These are phyloP conservation scores for Drosophila navojoa DNA, from an alignment of 1,140 invertebrate genomes.

Conservation along the genomic window DNA sequence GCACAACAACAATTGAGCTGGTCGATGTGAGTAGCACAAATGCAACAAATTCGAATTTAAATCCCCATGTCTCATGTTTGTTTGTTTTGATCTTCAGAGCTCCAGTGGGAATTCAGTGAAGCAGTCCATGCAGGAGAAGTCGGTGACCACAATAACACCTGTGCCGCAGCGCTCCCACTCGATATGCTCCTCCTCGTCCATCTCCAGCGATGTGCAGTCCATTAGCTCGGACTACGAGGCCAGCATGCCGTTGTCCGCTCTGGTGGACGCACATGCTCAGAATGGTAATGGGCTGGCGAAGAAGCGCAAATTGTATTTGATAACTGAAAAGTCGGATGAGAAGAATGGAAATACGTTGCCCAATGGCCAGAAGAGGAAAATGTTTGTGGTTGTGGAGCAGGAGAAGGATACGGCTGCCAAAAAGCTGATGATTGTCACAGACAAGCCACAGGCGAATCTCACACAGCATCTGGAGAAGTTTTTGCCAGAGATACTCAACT, in stretches of 20 bases:
- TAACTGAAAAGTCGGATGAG: slow-evolving; percentile 70
- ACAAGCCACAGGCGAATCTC: slow-evolving; percentile 64
- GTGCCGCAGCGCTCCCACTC: slow-evolving; percentile 77
- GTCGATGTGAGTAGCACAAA: slow-evolving; percentile 53
- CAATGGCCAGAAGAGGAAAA: slow-evolving; percentile 73
- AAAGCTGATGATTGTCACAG: slow-evolving; percentile 74
- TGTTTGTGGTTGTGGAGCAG: slow-evolving; percentile 78
- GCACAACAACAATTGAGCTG: slow-evolving; percentile 62
- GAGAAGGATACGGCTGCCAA: slow-evolving; percentile 59
- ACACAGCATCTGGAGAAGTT: slow-evolving; percentile 77
- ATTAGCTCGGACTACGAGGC: slow-evolving; percentile 68
- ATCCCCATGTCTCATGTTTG: background rate
- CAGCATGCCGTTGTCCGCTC: slow-evolving; percentile 45
- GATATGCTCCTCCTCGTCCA: slow-evolving; percentile 71
- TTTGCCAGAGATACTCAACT: slow-evolving; percentile 69
- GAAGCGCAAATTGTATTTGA: slow-evolving; percentile 74
- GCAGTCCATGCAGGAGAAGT: slow-evolving; percentile 25
- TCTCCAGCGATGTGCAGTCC: slow-evolving; percentile 69
- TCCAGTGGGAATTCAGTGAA: slow-evolving; percentile 26
- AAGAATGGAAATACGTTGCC: slow-evolving; percentile 25
- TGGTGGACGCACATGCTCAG: slow-evolving; percentile 29
- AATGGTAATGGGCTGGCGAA: slow-evolving; percentile 37
- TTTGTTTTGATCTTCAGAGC: slow-evolving; percentile 17
- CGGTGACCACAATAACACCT: slow-evolving; percentile 40
- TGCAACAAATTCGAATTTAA: background rate